Evolutionary conservation across 2,113 vertebrate species (phyloP), one percentile per base, ranked within the genome.

Genomic region (Siniperca knerii): DNA sequence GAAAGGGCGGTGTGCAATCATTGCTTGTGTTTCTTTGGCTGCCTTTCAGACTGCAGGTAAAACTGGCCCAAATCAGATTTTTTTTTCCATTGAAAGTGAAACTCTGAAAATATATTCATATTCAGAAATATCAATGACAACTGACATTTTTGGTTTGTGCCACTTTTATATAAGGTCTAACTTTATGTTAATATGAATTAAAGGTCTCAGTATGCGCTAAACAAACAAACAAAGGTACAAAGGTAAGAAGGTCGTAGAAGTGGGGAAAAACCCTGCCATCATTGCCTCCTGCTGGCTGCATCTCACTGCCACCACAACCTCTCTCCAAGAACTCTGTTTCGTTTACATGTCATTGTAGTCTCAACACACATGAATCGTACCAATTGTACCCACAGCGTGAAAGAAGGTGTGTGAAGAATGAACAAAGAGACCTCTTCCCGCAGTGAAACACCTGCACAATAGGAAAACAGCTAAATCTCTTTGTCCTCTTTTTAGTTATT

Each of bases 1-100:
- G 12, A 79, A 64, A 50, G 20, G 60, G 13, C 29, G 37, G 42
- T 29, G 25, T 62, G 35, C 4, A 66, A 10, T 71, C 29, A 44
- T 25, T 55, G n/a, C 13, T 60, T 46, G 2, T 55, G 25, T 69
- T 58, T 46, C 54, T 71, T 52, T 73, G 44, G 21, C 42, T 85
- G 57, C 21, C 29, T 79, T 37, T 72, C 16, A 76, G 20, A 46
- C 35, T 42, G 29, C 70, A 76, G 66, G 48, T 67, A 42, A 79
- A 65, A 23, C 16, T 74, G 29, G 0, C 2, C 23, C 54, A 58
- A 68, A 21, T 16, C 13, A 29, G 29, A 16, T 33, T 65, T 23
- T 8, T 33, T 44, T 6, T 20, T 2, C 35, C 5, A 20, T 21
- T 2, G 15, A 9, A 70, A 61, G 10, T 75, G 3, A 48, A 58